phyloP scores from a whole-genome alignment of 2,113 vertebrate species.

The Paramisgurnus dabryanus region DNA sequence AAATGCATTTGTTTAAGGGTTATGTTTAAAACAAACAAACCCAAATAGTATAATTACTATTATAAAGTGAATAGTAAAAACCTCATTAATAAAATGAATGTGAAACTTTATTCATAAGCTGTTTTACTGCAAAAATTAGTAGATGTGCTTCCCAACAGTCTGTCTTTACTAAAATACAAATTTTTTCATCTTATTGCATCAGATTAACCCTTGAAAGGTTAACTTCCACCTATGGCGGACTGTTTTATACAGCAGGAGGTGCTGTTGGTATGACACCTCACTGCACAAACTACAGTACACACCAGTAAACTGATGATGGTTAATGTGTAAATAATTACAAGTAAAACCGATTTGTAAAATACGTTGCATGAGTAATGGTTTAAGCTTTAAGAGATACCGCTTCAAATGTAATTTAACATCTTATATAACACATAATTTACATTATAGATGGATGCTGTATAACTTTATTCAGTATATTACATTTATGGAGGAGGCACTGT shows the following conservation, averaged over 20 bases:
- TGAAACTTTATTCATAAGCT: background rate
- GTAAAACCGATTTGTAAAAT: background rate
- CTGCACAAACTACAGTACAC: background rate
- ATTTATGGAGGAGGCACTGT: background rate
- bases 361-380: background rate
- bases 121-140: too few relatives aligned
- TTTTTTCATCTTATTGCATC: too few relatives aligned
- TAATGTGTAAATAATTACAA: background rate
- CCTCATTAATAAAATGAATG: background rate
- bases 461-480: background rate
- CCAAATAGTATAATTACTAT: too few relatives aligned
- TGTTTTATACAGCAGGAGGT: constrained; percentile 12
- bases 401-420: background rate
- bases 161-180: too few relatives aligned
- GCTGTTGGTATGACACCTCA: background rate
- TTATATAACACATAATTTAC: background rate
- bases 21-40: too few relatives aligned
- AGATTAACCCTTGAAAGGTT: background rate
- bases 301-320: background rate
- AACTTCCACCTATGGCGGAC: too few relatives aligned
- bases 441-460: background rate
- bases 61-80: too few relatives aligned
- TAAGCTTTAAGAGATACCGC: background rate
- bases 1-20: too few relatives aligned
- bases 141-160: too few relatives aligned